Evolutionary conservation across 2,797 vertebrate species (phyloP).

Genomic region (Xerus rutilus): DNA sequence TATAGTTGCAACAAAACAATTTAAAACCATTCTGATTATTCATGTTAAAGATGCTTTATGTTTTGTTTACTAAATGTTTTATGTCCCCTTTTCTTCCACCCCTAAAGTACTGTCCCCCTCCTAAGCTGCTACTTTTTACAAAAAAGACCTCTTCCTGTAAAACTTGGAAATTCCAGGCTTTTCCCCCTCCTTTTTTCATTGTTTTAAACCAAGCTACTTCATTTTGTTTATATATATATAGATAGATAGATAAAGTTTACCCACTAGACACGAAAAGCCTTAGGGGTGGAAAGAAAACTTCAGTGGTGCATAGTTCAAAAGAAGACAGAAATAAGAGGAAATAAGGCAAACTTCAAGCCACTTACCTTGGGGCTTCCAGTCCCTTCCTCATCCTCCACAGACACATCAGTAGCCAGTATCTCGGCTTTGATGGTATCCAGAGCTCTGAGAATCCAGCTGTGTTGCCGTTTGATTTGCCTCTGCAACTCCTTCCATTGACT

Average conservation of each 20-base stretch:
- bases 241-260: slow-evolving; percentile 87
- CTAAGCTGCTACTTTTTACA: slow-evolving; percentile 68
- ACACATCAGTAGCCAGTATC: slow-evolving; percentile 93
- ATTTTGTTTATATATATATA: slow-evolving; percentile 87
- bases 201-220: slow-evolving; percentile 87
- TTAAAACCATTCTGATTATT: slow-evolving; percentile 94
- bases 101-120: slow-evolving; percentile 69
- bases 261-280: slow-evolving; percentile 91
- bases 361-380: slow-evolving; percentile 93
- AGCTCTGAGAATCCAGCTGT: slow-evolving; percentile 97
- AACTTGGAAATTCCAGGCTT: slow-evolving; percentile 86
- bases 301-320: slow-evolving; percentile 90
- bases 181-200: slow-evolving; percentile 79
- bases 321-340: slow-evolving; percentile 88
- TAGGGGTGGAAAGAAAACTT: slow-evolving; percentile 90
- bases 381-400: slow-evolving; percentile 88
- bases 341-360: slow-evolving; percentile 88
- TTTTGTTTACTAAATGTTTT: slow-evolving; percentile 92
- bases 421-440: slow-evolving; percentile 96
- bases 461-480: slow-evolving; percentile 97
- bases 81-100: slow-evolving; percentile 84
- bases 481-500: slow-evolving; percentile 98
- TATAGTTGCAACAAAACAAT: slow-evolving; percentile 98
- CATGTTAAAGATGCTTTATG: slow-evolving; percentile 92
- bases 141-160: slow-evolving; percentile 82